These are phyloP conservation scores for Tenthredo distinguenda DNA, from an alignment of 2,888 invertebrate genomes.

Conservation along the genomic window DNA sequence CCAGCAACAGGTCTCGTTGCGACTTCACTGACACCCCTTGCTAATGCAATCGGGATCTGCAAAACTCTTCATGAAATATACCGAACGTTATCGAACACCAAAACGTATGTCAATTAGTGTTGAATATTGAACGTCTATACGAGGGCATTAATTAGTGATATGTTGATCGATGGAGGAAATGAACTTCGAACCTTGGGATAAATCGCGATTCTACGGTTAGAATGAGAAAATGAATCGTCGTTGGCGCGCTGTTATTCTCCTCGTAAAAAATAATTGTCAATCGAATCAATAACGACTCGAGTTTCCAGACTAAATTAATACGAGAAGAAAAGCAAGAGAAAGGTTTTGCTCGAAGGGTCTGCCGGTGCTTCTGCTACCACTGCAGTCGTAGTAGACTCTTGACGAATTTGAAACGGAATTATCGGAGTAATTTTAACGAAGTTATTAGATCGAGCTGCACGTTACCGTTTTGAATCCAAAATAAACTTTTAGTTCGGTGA, in stretches of 20 bases:
- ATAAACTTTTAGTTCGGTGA: not conserved
- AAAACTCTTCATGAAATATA: not conserved
- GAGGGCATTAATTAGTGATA: not conserved
- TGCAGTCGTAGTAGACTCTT: not conserved
- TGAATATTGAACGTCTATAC: not conserved
- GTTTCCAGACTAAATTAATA: conserved; percentile 39
- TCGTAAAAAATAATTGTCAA: conserved; percentile 13
- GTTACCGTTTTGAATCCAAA: not conserved
- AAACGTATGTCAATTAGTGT: not conserved
- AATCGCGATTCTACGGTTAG: not conserved
- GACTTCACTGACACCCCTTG: conserved; percentile 15
- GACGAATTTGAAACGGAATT: conserved; percentile 39
- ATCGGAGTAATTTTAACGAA: conserved; percentile 25
- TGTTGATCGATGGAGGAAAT: not conserved
- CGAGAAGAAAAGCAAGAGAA: not conserved
- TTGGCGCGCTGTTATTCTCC: not conserved
- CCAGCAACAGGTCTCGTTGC: conserved; percentile 39
- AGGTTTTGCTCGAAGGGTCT: not conserved
- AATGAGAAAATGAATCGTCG: not conserved
- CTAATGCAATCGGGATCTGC: not conserved
- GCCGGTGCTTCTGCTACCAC: not conserved
- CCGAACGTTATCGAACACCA: not conserved
- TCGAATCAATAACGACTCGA: conserved; percentile 29
- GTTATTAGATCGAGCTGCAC: conserved; percentile 4
- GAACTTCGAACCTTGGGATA: not conserved